Conservation (phyloP, 2,113 vertebrate species). For the Talpa occidentalis region DNA sequence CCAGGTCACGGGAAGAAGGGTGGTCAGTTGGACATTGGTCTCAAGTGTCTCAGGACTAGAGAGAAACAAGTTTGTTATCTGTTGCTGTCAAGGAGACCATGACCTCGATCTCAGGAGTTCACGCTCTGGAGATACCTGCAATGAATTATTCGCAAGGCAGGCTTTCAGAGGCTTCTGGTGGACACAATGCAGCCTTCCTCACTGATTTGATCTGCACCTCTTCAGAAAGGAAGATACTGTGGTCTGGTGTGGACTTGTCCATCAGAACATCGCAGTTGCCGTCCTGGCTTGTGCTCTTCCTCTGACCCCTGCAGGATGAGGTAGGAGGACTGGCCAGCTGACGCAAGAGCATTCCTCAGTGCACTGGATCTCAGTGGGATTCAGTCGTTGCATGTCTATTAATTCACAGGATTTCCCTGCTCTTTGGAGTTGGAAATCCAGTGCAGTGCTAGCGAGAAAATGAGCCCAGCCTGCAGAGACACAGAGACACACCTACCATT, state of each 20-base stretch:
- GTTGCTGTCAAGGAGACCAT: background rate
- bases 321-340: background rate
- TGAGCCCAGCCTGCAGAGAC: background rate
- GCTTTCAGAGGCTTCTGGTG: background rate
- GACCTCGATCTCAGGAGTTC: background rate
- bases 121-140: background rate
- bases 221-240: background rate
- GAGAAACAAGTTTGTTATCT: constrained; percentile 44
- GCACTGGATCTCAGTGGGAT: background rate
- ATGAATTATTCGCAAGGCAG: background rate
- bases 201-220: background rate
- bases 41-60: constrained; percentile 30
- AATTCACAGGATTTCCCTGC: background rate
- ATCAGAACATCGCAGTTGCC: background rate
- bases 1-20: background rate
- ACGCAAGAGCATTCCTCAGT: background rate
- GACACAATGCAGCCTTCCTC: background rate
- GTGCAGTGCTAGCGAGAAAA: background rate
- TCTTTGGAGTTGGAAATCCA: background rate
- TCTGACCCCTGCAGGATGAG: background rate
- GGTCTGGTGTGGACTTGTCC: background rate
- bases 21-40: background rate
- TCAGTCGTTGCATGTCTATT: background rate
- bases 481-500: background rate
- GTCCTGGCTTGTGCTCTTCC: background rate